These are phyloP conservation scores for Rhinoraja longicauda DNA, from an alignment of 2,797 vertebrate genomes.

Conservation along the genomic window DNA sequence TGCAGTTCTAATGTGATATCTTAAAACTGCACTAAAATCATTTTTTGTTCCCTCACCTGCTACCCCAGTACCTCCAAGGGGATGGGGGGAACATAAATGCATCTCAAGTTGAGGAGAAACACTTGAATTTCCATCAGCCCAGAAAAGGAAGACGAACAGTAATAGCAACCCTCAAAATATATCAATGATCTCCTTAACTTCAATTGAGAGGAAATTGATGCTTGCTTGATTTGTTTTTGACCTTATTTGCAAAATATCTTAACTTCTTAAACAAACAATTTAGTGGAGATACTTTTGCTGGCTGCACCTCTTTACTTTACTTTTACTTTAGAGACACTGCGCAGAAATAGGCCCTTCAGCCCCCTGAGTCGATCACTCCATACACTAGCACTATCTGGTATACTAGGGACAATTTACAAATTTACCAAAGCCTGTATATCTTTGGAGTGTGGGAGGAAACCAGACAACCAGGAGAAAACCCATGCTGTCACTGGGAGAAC, in stretches of 20 bases:
- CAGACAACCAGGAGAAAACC: too few relatives aligned
- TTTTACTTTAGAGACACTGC: too few relatives aligned
- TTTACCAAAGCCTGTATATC: too few relatives aligned
- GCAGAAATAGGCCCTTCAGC: too few relatives aligned
- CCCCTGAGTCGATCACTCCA: too few relatives aligned
- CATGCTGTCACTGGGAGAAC: too few relatives aligned
- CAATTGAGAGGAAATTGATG: neutral
- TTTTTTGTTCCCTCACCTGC: neutral
- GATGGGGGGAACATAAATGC: neutral
- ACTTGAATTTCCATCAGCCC: neutral
- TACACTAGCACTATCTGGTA: too few relatives aligned
- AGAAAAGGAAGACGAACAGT: neutral
- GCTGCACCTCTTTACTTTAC: neutral
- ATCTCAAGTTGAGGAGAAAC: neutral
- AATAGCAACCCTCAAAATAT: neutral
- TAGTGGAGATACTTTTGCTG: neutral
- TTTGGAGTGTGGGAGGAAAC: too few relatives aligned
- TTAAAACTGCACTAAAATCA: neutral
- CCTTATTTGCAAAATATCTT: neutral
- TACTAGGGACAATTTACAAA: too few relatives aligned
- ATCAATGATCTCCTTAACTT: neutral
- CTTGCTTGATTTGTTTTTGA: neutral
- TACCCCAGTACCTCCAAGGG: neutral
- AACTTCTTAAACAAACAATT: neutral
- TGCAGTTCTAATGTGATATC: neutral